phyloP scores from a whole-genome alignment of 2,888 invertebrate species.

The Lepeophtheirus nordmannii region DNA sequence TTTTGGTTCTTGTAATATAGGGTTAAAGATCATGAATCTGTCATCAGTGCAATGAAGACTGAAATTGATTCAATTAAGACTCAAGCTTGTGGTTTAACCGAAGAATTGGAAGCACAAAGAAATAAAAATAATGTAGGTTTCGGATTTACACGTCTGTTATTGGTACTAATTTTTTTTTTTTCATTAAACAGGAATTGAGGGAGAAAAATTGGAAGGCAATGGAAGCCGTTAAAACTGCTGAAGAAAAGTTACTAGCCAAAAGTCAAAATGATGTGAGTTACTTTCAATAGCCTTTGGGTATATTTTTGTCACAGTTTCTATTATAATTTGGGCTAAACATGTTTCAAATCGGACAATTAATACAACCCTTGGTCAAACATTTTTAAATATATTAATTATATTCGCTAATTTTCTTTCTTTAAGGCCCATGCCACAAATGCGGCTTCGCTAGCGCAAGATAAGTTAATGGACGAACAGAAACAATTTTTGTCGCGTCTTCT shows the following conservation, averaged over 20 bases:
- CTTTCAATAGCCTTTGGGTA: too few species aligned
- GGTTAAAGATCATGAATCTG: neutral
- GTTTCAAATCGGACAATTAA: too few species aligned
- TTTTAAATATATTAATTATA: too few species aligned
- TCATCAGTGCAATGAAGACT: neutral
- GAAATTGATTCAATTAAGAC: neutral
- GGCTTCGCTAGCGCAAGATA: neutral
- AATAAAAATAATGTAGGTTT: slow-evolving; percentile 9
- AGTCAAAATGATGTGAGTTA: too few species aligned
- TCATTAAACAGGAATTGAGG: slow-evolving; percentile 8
- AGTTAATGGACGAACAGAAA: neutral
- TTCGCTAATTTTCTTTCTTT: too few species aligned
- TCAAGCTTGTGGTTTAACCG: neutral
- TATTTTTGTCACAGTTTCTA: too few species aligned
- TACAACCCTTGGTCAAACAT: too few species aligned
- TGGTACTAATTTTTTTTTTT: too few species aligned
- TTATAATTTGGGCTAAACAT: too few species aligned
- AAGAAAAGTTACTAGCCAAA: neutral
- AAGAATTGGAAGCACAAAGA: slow-evolving; percentile 10
- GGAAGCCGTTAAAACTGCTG: slow-evolving; percentile 8
- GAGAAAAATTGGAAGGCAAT: slow-evolving; percentile 22
- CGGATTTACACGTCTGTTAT: too few species aligned
- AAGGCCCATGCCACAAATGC: neutral
- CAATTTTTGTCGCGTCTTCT: neutral
- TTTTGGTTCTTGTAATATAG: too few species aligned